phyloP scores from a whole-genome alignment of 1,140 invertebrate species.

The Drosophila pachea region DNA sequence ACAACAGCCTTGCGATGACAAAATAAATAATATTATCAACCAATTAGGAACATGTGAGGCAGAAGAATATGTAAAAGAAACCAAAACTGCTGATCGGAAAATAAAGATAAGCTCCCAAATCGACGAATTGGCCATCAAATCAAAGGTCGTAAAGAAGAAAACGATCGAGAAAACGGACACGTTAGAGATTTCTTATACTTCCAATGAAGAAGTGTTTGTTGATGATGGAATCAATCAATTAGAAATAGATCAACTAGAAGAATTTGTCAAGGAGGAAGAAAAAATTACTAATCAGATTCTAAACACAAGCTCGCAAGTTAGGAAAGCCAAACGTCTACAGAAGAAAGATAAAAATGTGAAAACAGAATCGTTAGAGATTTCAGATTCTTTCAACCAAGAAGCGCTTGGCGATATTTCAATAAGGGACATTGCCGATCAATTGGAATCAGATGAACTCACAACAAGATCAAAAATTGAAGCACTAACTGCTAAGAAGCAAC shows the following conservation, averaged over 20 bases:
- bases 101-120: too few relatives aligned
- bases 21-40: not conserved
- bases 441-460: too few relatives aligned
- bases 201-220: too few relatives aligned
- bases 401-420: too few relatives aligned
- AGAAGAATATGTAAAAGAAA: not conserved
- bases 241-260: constrained; percentile 6
- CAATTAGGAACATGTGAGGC: too few relatives aligned
- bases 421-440: too few relatives aligned
- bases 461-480: not conserved
- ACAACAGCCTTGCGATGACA: too few relatives aligned
- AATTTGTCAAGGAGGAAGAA: not conserved
- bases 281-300: constrained; percentile 2
- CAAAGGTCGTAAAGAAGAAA: constrained; percentile 4
- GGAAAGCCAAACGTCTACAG: not conserved
- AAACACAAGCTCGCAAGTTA: not conserved
- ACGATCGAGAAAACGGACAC: not conserved
- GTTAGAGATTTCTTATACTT: not conserved
- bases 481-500: not conserved
- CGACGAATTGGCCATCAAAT: not conserved
- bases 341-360: too few relatives aligned
- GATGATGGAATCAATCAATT: not conserved
- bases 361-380: too few relatives aligned
- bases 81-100: not conserved
- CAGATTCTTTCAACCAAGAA: too few relatives aligned